Evolutionary conservation across 2,888 invertebrate species (phyloP).

Genomic region (Macrophya alboannulata): DNA sequence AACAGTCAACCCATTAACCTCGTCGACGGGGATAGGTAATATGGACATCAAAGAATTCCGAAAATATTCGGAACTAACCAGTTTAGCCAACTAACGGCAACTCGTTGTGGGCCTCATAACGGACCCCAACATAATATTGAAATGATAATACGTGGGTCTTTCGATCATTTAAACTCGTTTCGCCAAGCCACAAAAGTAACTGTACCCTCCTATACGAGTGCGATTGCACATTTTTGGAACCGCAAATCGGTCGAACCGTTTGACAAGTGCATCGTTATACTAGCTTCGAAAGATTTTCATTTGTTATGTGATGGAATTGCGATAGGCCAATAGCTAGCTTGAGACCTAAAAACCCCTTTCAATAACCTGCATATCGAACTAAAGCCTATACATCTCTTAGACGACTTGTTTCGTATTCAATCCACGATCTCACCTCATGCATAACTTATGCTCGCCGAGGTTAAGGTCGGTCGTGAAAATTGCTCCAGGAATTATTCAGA

Average conservation of each 20-base stretch:
- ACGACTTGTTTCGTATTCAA: neutral
- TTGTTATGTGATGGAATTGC: neutral
- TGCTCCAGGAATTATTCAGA: neutral
- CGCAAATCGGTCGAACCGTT: neutral
- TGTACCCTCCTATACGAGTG: neutral
- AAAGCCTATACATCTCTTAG: neutral
- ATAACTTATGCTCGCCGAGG: neutral
- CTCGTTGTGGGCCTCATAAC: neutral
- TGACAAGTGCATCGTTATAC: neutral
- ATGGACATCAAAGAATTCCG: neutral
- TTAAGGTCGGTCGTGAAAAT: neutral
- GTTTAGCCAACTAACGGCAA: neutral
- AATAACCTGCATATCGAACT: neutral
- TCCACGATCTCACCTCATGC: neutral
- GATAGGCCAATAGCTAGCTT: too few relatives aligned
- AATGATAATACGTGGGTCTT: neutral
- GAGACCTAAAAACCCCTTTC: neutral
- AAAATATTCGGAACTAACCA: constrained; percentile 18
- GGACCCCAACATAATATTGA: neutral
- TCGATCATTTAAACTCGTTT: neutral
- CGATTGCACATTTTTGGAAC: neutral
- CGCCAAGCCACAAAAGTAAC: neutral
- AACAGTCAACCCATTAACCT: neutral
- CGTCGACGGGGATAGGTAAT: neutral
- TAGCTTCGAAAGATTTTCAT: neutral